A percentile compares a stretch with the other conserved stretches of the same genome.
These are phyloP conservation scores for Drosophila limbata DNA, from an alignment of 2,888 invertebrate genomes.

Conservation along the genomic window DNA sequence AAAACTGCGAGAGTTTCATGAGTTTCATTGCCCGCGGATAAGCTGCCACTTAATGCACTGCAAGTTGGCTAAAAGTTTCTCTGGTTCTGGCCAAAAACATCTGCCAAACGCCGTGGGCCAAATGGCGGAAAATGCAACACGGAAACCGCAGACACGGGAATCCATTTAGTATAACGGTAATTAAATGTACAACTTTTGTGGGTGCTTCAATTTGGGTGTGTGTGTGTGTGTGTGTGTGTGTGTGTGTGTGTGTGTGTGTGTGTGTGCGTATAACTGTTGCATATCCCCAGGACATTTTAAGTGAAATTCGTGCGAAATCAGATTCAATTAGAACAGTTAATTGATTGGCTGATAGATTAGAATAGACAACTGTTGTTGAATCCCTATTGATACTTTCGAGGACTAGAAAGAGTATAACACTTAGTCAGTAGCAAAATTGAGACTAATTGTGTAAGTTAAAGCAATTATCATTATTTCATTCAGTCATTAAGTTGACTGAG, in stretches of 20 bases:
- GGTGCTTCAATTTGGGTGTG: background rate
- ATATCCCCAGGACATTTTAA: constrained; percentile 14
- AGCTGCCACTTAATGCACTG: constrained; percentile 34
- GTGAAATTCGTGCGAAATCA: constrained; percentile 7
- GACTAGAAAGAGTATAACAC: background rate
- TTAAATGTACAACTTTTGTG: constrained; percentile 40
- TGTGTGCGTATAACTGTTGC: constrained; percentile 3
- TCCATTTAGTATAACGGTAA: constrained; percentile 53
- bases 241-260: background rate
- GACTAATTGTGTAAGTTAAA: background rate
- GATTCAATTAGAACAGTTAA: constrained; percentile 7
- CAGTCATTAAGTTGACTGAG: background rate
- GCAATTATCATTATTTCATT: no score
- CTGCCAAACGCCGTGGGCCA: constrained; percentile 29
- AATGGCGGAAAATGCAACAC: constrained; percentile 27
- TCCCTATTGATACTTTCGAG: background rate
- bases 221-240: no score
- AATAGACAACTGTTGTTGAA: background rate
- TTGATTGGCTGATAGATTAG: background rate
- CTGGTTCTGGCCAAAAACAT: constrained; percentile 10
- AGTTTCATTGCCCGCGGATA: constrained; percentile 7
- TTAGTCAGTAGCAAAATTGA: background rate
- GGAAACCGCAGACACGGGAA: constrained; percentile 43
- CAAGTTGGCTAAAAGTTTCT: constrained; percentile 43
- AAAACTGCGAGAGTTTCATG: background rate